Conservation (phyloP, 2,888 invertebrate genomes). For the Clostera curtula region DNA sequence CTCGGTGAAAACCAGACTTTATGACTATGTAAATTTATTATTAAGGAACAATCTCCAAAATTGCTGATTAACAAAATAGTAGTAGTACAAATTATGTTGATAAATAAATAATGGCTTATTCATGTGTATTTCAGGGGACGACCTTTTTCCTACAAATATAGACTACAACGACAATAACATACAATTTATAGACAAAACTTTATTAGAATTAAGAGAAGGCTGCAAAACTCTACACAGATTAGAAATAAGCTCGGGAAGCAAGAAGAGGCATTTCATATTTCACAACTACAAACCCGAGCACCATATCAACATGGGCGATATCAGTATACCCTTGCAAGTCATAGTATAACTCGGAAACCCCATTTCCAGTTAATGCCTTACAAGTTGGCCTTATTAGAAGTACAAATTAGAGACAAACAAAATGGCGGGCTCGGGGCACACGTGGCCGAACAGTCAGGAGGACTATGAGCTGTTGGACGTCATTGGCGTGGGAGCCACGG, state of each 20-base stretch:
- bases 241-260: conserved; percentile 25
- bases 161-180: conserved; percentile 39
- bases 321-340: conserved; percentile 27
- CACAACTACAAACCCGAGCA: conserved; percentile 45
- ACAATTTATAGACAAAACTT: conserved; percentile 38
- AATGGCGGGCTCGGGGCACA: conserved; percentile 54
- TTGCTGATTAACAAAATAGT: too few relatives aligned
- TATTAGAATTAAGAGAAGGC: conserved; percentile 43
- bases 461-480: conserved; percentile 96
- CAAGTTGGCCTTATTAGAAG: conserved; percentile 47
- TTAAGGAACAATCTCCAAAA: too few relatives aligned
- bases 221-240: conserved; percentile 42
- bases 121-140: conserved; percentile 60
- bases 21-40: too few relatives aligned
- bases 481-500: conserved; percentile 98
- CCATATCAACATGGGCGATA: conserved; percentile 59
- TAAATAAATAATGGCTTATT: too few relatives aligned
- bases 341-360: conserved; percentile 20
- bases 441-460: conserved; percentile 95
- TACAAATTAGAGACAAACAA: conserved; percentile 26
- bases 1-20: too few relatives aligned
- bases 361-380: conserved; percentile 38
- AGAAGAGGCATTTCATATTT: conserved; percentile 26
- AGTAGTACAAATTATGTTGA: too few relatives aligned
- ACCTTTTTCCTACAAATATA: conserved; percentile 56